These are phyloP conservation scores for Dasypus novemcinctus DNA, from an alignment of 2,113 vertebrate species.

Conservation along the genomic window DNA sequence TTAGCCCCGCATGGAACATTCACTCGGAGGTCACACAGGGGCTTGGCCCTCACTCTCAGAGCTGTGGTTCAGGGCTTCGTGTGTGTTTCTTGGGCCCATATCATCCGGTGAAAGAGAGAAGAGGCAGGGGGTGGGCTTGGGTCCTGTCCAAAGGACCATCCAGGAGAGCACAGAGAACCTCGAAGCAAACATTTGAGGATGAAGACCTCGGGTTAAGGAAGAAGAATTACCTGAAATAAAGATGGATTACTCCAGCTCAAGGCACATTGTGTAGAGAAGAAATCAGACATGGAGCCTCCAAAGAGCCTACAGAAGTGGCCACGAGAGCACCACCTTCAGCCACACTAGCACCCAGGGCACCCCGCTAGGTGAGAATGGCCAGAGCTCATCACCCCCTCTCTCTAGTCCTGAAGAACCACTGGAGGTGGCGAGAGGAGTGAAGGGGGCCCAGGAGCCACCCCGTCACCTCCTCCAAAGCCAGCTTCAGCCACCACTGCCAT, in stretches of 20 bases:
- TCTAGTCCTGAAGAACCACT: not conserved
- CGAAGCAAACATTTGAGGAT: not conserved
- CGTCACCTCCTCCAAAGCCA: not conserved
- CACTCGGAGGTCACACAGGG: no score
- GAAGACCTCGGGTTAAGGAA: not conserved
- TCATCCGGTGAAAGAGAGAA: not conserved
- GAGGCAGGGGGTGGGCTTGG: not conserved
- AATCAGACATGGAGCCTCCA: not conserved
- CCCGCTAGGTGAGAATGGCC: no score
- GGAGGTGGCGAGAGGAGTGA: no score
- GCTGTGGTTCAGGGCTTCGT: not conserved
- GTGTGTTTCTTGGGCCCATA: not conserved
- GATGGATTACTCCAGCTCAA: not conserved
- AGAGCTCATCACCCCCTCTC: not conserved
- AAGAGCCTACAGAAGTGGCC: not conserved
- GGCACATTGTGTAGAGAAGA: not conserved
- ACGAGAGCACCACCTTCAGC: not conserved
- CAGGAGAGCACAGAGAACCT: no score
- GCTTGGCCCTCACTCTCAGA: not conserved
- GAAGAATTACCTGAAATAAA: not conserved
- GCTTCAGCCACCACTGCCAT: no score
- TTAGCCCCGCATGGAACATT: not conserved
- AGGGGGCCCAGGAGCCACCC: not conserved
- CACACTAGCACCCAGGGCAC: no score
- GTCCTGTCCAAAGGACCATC: not conserved